A percentile compares a stretch with the other conserved stretches of the same genome.
These are phyloP conservation scores for Allophyes oxyacanthae DNA, from an alignment of 2,888 invertebrate genomes.

Conservation along the genomic window DNA sequence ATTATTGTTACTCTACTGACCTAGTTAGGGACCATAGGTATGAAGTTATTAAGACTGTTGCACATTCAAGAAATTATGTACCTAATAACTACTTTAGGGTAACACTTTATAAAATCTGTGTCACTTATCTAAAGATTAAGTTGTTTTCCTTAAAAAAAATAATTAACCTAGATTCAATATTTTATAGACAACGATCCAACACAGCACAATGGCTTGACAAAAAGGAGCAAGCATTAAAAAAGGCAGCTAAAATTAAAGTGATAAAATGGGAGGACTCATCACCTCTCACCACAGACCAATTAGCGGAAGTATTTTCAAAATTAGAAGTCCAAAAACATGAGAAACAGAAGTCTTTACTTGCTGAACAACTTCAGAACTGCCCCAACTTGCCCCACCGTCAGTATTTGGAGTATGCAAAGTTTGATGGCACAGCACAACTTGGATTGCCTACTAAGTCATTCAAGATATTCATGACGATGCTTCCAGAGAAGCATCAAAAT, in stretches of 20 bases:
- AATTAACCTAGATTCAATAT: background rate
- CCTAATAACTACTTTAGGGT: background rate
- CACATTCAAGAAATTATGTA: background rate
- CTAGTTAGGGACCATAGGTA: background rate
- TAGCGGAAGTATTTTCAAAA: slow-evolving; percentile 89
- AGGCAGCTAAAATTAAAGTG: slow-evolving; percentile 93
- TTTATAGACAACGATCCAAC: slow-evolving; percentile 92
- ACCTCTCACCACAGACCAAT: slow-evolving; percentile 88
- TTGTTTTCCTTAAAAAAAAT: too few relatives aligned
- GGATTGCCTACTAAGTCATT: slow-evolving; percentile 95
- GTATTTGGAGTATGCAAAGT: slow-evolving; percentile 96
- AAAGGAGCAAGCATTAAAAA: slow-evolving; percentile 95
- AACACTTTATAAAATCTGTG: background rate
- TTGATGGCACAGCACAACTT: slow-evolving; percentile 96
- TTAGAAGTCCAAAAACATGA: slow-evolving; percentile 72
- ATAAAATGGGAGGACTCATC: slow-evolving; percentile 92
- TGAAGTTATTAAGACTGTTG: background rate
- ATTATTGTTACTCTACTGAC: background rate
- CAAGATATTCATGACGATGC: slow-evolving; percentile 97
- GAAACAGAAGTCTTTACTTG: slow-evolving; percentile 90
- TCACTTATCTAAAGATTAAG: too few relatives aligned
- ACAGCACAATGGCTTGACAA: slow-evolving; percentile 97
- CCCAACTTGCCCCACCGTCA: slow-evolving; percentile 95
- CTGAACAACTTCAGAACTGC: slow-evolving; percentile 93
- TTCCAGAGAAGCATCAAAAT: slow-evolving; percentile 93